A percentile compares a stretch with the other conserved stretches of the same genome.
These are phyloP conservation scores for Myotis planiceps DNA, from an alignment of 2,797 vertebrate genomes.

Conservation along the genomic window DNA sequence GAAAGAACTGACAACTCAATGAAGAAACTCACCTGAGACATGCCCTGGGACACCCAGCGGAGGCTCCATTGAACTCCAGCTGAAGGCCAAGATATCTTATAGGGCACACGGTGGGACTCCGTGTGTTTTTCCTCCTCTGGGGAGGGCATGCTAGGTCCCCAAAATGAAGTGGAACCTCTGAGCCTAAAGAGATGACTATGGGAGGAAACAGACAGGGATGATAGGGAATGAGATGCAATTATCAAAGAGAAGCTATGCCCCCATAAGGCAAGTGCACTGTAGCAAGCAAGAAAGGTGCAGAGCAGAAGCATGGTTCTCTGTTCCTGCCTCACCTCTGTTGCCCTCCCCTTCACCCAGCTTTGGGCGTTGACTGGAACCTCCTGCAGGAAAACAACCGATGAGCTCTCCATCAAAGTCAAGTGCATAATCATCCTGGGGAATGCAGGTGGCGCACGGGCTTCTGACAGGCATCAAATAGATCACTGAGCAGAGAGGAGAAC, in stretches of 20 bases:
- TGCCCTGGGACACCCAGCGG: background rate
- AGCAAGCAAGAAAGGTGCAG: background rate
- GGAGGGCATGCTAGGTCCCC: background rate
- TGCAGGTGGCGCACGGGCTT: background rate
- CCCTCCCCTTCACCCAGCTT: background rate
- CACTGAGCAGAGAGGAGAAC: background rate
- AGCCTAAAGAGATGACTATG: background rate
- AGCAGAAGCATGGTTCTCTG: background rate
- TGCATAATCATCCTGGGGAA: background rate
- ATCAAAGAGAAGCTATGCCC: background rate
- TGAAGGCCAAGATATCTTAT: background rate
- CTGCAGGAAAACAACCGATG: background rate
- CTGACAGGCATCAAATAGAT: background rate
- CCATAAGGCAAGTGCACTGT: background rate
- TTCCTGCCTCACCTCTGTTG: background rate
- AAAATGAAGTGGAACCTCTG: background rate
- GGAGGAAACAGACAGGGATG: background rate
- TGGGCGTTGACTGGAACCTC: background rate
- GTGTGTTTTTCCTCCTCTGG: background rate
- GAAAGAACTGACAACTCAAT: background rate
- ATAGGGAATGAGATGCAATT: background rate
- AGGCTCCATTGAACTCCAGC: background rate
- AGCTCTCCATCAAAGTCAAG: background rate
- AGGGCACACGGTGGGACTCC: background rate
- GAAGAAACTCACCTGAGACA: background rate